Conservation (phyloP, 2,113 vertebrate species). For the Actenoides hombroni region DNA sequence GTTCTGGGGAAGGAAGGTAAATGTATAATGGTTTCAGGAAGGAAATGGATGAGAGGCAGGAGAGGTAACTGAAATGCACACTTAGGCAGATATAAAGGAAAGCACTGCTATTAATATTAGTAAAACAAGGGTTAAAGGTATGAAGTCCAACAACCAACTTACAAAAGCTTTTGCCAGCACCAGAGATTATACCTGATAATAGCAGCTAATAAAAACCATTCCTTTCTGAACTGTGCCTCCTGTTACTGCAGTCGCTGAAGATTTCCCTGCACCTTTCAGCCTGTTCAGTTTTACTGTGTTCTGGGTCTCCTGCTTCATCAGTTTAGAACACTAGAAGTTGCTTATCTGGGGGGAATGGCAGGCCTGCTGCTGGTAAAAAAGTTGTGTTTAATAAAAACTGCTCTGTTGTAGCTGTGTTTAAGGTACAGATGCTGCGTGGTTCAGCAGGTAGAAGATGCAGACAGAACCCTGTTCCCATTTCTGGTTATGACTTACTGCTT, state of each 20-base stretch:
- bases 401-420: background rate
- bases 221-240: background rate
- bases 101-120: background rate
- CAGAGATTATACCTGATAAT: background rate
- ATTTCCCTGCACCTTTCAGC: background rate
- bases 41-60: background rate
- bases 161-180: background rate
- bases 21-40: background rate
- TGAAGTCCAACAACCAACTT: background rate
- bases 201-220: background rate
- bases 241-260: background rate
- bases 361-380: background rate
- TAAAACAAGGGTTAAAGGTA: slow-evolving; percentile 16
- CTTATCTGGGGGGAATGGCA: background rate
- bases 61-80: background rate
- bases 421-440: background rate
- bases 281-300: background rate
- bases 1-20: background rate
- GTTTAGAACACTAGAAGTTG: background rate
- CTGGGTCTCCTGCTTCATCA: background rate
- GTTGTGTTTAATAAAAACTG: background rate
- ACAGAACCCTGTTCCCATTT: background rate
- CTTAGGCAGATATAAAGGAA: background rate
- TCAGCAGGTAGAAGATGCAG: background rate
- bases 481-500: background rate